Conservation (phyloP, 2,888 invertebrate genomes). For the Acleris cristana region DNA sequence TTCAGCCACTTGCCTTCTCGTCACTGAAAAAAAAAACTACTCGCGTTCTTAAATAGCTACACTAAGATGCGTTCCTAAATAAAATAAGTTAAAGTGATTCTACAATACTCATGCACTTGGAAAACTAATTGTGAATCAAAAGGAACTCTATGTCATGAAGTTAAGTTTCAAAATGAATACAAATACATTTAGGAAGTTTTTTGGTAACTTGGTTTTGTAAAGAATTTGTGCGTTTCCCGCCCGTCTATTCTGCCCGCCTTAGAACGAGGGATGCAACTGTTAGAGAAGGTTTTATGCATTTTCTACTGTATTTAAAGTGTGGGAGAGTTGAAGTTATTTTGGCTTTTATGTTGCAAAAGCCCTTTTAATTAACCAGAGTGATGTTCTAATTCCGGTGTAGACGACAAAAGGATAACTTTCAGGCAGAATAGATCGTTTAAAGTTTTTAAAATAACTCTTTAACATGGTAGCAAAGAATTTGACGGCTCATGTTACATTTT, state of each 20-base stretch:
- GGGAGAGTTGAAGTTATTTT: too few relatives aligned
- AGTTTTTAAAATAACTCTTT: constrained; percentile 15
- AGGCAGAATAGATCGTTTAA: constrained; percentile 13
- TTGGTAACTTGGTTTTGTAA: constrained; percentile 16
- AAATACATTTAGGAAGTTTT: not conserved
- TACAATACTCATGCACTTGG: not conserved
- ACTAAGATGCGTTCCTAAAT: constrained; percentile 25
- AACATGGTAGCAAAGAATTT: not conserved
- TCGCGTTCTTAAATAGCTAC: constrained; percentile 21
- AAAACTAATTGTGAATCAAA: not conserved
- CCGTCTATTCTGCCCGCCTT: constrained; percentile 18
- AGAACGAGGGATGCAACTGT: too few relatives aligned
- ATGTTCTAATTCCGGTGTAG: constrained; percentile 9
- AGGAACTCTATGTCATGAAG: not conserved
- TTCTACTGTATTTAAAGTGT: too few relatives aligned
- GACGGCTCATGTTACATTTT: not conserved
- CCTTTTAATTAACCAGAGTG: too few relatives aligned
- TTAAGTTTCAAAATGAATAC: constrained; percentile 7
- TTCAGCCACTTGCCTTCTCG: not conserved
- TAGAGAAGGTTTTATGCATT: too few relatives aligned
- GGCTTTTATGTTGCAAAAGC: too few relatives aligned
- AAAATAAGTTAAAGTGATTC: constrained; percentile 23
- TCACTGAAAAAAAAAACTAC: constrained; percentile 11
- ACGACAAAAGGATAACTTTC: constrained; percentile 33
- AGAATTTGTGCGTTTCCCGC: constrained; percentile 34